These are phyloP conservation scores for Acanthosoma haemorrhoidale DNA, from an alignment of 2,888 invertebrate species.

Conservation along the genomic window DNA sequence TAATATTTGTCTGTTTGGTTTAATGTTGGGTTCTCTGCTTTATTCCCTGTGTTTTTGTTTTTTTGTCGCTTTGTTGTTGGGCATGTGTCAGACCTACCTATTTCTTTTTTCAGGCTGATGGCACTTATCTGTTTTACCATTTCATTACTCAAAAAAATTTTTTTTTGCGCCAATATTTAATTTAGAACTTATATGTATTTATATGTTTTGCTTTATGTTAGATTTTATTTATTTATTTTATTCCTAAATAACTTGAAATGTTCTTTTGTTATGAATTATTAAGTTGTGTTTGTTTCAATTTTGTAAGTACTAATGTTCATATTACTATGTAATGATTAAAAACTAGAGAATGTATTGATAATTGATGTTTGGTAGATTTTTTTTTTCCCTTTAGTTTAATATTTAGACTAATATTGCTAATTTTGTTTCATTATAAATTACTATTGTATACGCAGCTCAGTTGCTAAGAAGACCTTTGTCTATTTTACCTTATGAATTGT, in stretches of 20 bases:
- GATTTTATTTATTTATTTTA: neutral
- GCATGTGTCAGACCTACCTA: constrained; percentile 16
- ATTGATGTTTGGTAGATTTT: neutral
- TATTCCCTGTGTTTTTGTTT: neutral
- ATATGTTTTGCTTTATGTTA: no score
- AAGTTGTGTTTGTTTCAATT: neutral
- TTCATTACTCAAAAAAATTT: constrained; percentile 23
- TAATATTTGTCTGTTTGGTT: constrained; percentile 13
- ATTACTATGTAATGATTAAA: neutral
- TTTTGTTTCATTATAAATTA: no score
- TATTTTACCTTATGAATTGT: no score
- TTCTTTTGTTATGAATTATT: neutral
- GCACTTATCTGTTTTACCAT: constrained; percentile 2
- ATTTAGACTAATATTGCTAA: neutral
- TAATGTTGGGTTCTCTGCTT: constrained; percentile 25
- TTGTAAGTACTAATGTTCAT: neutral
- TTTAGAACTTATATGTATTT: no score
- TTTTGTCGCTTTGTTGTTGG: constrained; percentile 18
- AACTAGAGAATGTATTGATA: neutral
- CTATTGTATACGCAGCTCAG: no score
- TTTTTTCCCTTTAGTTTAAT: neutral
- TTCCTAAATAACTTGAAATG: neutral
- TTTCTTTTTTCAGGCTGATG: neutral
- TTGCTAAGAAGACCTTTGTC: no score
- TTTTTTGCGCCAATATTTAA: no score